These are phyloP conservation scores for Drosophila mimica DNA, from an alignment of 2,888 invertebrate species.

Conservation along the genomic window DNA sequence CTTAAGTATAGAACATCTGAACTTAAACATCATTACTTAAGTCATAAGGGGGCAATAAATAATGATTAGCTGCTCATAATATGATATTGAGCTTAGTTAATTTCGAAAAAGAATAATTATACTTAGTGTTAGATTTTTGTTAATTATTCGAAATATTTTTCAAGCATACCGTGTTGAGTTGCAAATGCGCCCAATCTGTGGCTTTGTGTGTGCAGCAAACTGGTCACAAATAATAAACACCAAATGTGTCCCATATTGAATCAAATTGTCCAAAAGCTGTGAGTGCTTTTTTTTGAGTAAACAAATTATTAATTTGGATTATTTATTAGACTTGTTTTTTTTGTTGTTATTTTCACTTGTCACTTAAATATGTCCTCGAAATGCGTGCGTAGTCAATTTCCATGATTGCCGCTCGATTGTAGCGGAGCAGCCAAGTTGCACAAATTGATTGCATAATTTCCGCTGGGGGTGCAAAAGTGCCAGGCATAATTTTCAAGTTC, in stretches of 20 bases:
- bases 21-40: neutral
- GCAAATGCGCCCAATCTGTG: slow-evolving; percentile 63
- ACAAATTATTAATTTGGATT: slow-evolving; percentile 10
- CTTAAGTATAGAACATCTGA: neutral
- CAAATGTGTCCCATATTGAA: slow-evolving; percentile 64
- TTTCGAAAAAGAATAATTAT: neutral
- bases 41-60: neutral
- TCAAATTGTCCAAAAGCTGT: slow-evolving; percentile 12
- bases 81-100: neutral
- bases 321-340: slow-evolving; percentile 12
- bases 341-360: slow-evolving; percentile 8
- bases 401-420: slow-evolving; percentile 38
- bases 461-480: slow-evolving; percentile 50
- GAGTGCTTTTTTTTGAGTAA: slow-evolving; percentile 6
- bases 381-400: slow-evolving; percentile 34
- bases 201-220: slow-evolving; percentile 67
- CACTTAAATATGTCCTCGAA: slow-evolving; percentile 40
- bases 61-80: neutral
- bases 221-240: slow-evolving; percentile 63
- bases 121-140: neutral
- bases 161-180: slow-evolving; percentile 48
- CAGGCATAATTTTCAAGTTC: slow-evolving; percentile 69
- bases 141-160: neutral
- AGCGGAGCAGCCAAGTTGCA: slow-evolving; percentile 69
- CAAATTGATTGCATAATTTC: slow-evolving; percentile 81